Evolutionary conservation across 1,140 invertebrate genomes (phyloP), one percentile per base, ranked within the genome.

Genomic region (Heliconius nattereri): DNA sequence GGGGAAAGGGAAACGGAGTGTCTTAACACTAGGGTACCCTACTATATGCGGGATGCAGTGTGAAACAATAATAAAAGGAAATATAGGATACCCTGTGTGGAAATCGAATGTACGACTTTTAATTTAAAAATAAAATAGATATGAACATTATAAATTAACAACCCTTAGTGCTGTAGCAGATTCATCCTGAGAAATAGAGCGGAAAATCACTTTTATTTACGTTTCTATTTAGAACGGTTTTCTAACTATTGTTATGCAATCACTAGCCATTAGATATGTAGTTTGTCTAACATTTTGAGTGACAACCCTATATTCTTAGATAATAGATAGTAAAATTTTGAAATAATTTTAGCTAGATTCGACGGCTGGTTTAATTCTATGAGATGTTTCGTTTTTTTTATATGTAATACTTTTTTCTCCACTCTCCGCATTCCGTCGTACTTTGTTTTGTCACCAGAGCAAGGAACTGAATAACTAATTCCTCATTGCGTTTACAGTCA

Each of bases 161-260:
- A 20, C 37, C 19, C 40, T 72, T 26, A 72, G 19, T 8, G 8
- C 1, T 20, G 60, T 37, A 77, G 45, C 60, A 77, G 66, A 54
- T 76, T 71, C 40, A n/a, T 71, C 66, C 16, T 13, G 13, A 19
- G 9, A 37, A 57, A 73, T 45, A 54, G 23, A 80, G 79, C 78
- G 78, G 70, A 75, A 75, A 75, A 75, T 35, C 76, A 71, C 71
- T 37, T n/a, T 23, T 52, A 72, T 72, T 72, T 72, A 20, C 40
- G 71, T 72, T 37, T 37, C 71, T 40, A 11, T 72, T 72, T 72
- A 72, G 32, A 72, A 23, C 20, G 8, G n/a, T 57, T 57, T 57
- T 57, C 20, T 11, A 20, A 8, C 19, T 54, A 5, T 20, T 54
- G 8, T 54, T 54, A 20, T 54, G 16, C 6, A 54, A 57, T 23